Percentiles rank a stretch among this genome's conserved stretches.
Conservation (phyloP, 2,113 vertebrate genomes). For the Corynorhinus townsendii region DNA sequence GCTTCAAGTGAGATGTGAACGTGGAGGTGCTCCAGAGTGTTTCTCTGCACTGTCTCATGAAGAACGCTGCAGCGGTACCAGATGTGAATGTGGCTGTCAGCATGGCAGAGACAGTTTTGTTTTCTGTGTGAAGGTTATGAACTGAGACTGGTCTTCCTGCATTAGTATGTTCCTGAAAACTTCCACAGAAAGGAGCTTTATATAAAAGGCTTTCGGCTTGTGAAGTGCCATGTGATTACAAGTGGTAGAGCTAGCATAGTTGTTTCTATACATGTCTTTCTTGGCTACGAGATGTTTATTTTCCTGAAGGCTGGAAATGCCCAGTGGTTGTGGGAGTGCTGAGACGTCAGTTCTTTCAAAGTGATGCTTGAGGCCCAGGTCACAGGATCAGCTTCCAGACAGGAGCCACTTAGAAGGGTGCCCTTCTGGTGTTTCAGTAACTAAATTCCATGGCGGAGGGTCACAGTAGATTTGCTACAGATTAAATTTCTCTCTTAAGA, state of each 20-base stretch:
- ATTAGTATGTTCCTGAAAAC: not conserved
- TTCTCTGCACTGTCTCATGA: not conserved
- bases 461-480: not conserved
- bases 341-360: not conserved
- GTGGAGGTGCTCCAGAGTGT: not conserved
- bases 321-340: not conserved
- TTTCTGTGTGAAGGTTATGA: not conserved
- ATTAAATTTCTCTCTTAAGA: not conserved
- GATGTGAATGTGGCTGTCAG: not conserved
- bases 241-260: not conserved
- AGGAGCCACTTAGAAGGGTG: conserved; percentile 20
- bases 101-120: not conserved
- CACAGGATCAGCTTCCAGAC: not conserved
- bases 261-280: not conserved
- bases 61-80: not conserved
- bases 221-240: not conserved
- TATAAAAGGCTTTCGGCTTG: not conserved
- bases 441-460: not conserved
- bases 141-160: not conserved
- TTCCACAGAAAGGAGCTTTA: not conserved
- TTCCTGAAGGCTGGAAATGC: not conserved
- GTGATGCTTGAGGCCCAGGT: not conserved
- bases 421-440: conserved; percentile 53
- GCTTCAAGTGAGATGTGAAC: not conserved
- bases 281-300: not conserved